Conservation (phyloP, 2,113 vertebrate species). For the Pelmatolapia mariae region DNA sequence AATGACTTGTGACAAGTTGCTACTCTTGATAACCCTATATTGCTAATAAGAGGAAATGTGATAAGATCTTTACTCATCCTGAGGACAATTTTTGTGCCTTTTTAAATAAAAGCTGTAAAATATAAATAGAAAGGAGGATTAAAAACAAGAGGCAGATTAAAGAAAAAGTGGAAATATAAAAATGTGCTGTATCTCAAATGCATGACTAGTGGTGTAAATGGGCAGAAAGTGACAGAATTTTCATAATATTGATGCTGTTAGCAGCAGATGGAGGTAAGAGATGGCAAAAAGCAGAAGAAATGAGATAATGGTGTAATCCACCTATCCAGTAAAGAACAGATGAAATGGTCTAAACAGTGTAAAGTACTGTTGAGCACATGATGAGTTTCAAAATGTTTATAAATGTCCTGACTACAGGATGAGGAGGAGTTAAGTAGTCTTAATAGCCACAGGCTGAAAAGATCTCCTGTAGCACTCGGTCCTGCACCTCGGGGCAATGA, state of each 20-base stretch:
- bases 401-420: background rate
- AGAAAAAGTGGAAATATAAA: background rate
- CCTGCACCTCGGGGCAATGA: background rate
- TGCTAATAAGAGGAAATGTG: background rate
- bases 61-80: background rate
- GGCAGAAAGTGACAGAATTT: background rate
- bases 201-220: background rate
- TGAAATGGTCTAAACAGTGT: background rate
- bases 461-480: background rate
- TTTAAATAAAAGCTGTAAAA: background rate
- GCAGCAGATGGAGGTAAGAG: background rate
- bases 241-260: background rate
- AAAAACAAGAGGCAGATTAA: background rate
- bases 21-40: background rate
- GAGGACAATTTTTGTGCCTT: background rate
- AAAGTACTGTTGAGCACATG: background rate
- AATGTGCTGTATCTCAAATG: background rate
- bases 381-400: background rate
- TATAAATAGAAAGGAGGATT: background rate
- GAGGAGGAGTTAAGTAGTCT: background rate
- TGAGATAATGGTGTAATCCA: background rate
- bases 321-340: background rate
- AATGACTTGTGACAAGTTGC: background rate
- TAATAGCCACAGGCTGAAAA: background rate
- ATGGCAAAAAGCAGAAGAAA: background rate